phyloP scores from a whole-genome alignment of 2,113 vertebrate species.

The Collichthys lucidus region DNA sequence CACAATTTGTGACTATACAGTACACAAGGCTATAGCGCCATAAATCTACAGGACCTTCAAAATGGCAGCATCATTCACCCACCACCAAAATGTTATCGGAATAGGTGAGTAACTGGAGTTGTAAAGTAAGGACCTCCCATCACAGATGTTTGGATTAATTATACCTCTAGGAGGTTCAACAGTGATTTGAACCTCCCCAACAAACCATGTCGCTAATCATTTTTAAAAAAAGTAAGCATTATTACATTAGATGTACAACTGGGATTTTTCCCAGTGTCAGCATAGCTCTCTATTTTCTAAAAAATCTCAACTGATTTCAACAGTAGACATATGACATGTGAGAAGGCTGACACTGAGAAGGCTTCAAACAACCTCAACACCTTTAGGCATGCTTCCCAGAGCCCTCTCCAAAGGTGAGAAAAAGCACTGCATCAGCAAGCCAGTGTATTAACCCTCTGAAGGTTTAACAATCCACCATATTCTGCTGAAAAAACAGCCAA shows the following conservation, averaged over 20 bases:
- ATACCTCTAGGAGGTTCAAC: background rate
- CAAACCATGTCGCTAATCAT: background rate
- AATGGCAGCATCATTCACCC: conserved; percentile 27
- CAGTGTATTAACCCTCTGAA: conserved; percentile 11
- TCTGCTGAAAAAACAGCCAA: conserved; percentile 19
- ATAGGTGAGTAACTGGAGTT: conserved; percentile 25
- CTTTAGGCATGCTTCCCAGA: background rate
- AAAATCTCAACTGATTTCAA: background rate
- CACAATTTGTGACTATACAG: conserved; percentile 31
- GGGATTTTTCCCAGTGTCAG: background rate
- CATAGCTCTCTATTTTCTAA: background rate
- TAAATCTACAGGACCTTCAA: conserved; percentile 55
- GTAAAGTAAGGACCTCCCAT: conserved; percentile 12
- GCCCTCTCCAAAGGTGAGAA: background rate
- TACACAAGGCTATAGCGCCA: conserved; percentile 22
- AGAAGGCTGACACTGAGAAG: background rate
- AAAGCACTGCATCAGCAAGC: conserved; percentile 15
- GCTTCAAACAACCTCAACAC: conserved; percentile 1
- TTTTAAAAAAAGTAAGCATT: background rate
- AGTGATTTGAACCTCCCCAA: background rate
- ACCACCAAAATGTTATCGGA: conserved; percentile 12
- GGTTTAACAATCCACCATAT: conserved; percentile 7
- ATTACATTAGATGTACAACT: background rate
- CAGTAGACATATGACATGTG: background rate
- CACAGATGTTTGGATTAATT: conserved; percentile 19